Evolutionary conservation across 2,888 invertebrate species (phyloP).

Genomic region (Chrysina gloriosa): DNA sequence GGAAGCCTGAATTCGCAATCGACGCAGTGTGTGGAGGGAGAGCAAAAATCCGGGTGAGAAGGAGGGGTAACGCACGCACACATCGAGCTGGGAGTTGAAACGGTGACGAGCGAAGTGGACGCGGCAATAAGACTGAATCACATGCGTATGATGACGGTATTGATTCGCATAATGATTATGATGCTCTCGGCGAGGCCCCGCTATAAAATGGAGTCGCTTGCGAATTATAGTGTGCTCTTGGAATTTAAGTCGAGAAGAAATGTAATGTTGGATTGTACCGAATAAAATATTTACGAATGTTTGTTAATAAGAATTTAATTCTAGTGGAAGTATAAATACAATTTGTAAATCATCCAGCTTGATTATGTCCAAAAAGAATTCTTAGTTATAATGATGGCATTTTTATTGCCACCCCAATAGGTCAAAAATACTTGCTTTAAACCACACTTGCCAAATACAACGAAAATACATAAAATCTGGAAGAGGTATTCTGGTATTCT

Average conservation of each 20-base stretch:
- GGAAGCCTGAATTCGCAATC: conserved; percentile 12
- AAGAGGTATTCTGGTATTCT: too few species aligned
- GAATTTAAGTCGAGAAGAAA: neutral
- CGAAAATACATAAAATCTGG: too few species aligned
- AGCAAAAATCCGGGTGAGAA: neutral
- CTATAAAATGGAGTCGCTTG: conserved; percentile 31
- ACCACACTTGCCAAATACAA: too few species aligned
- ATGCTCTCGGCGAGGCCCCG: conserved; percentile 12
- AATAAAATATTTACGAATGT: too few species aligned
- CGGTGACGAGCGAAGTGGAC: neutral
- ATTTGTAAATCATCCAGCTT: too few species aligned
- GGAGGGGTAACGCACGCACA: conserved; percentile 6
- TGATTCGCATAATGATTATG: conserved; percentile 42
- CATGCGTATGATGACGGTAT: conserved; percentile 38
- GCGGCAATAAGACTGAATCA: conserved; percentile 31
- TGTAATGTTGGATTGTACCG: neutral
- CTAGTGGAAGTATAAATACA: too few species aligned
- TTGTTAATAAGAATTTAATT: too few species aligned
- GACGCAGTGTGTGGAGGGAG: neutral
- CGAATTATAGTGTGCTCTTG: neutral
- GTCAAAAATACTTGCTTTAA: too few species aligned
- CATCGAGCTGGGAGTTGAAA: neutral
- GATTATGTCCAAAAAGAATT: too few species aligned
- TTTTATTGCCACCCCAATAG: too few species aligned
- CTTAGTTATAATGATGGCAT: too few species aligned